Evolutionary conservation across 2,888 invertebrate species (phyloP), one percentile per base, ranked within the genome.

Genomic region (Stictocephala bisonia): DNA sequence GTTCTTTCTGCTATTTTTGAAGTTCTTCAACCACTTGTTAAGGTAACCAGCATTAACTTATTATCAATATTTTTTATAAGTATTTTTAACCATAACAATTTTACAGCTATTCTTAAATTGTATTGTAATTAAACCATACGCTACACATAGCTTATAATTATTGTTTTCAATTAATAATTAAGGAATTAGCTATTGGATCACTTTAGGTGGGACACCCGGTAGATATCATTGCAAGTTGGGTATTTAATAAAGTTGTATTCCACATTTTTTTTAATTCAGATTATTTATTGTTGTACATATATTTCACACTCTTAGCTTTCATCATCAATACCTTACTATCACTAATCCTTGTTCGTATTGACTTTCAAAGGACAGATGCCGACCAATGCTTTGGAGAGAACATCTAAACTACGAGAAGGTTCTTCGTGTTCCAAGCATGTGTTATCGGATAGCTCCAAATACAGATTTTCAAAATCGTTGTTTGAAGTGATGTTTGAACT

Each of bases 361-460:
- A 24, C 27, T 2, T 26, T 27, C n/a, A 53, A 53, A 53, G 53
- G 53, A 18, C 56, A 56, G 56, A 26, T 56, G 29, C 11, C 18
- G n/a, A 24, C 22, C 26, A 56, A n/a, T 24, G 56, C 56, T 56
- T 56, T 7, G n/a, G 22, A 24, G 56, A 56, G 56, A 56, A 56
- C 26, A 56, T 56, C 56, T 24, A 56, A 24, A 56, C 27, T 24
- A 6, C 2, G 26, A 15, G 56, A 27, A 3, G 2, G 26, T 24
- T 26, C 27, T 26, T 56, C 56, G 3, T 56, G 56, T 1, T 56
- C 13, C 24, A 56, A 56, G 56, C 29, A 13, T 27, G 13, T 27
- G 6, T 27, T 24, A 2, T 3, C 2, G 11, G 56, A 56, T 24
- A 11, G 53, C 9, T 56, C 56, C 3, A 6, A 4, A 56, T 56